A percentile compares a stretch with the other conserved stretches of the same genome.
These are phyloP conservation scores for Leptocoma aspasia DNA, from an alignment of 2,113 vertebrate genomes.

Conservation along the genomic window DNA sequence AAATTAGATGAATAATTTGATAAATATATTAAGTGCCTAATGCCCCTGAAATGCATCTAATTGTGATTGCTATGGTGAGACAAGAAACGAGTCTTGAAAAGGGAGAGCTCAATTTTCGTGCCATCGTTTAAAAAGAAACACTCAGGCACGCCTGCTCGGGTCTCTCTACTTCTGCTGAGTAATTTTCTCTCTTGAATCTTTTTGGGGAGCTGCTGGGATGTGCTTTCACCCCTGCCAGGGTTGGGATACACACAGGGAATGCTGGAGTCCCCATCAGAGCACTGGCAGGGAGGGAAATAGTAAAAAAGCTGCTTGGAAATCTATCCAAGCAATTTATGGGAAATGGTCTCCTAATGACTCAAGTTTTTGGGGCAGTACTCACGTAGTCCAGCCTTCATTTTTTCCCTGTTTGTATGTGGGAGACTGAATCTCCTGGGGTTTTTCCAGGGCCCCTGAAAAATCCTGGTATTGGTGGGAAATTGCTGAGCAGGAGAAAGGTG, in stretches of 20 bases:
- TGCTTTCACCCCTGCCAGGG: background rate
- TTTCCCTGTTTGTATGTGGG: background rate
- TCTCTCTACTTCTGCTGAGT: background rate
- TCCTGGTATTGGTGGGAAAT: background rate
- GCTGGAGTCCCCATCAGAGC: background rate
- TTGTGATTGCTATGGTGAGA: constrained; percentile 46
- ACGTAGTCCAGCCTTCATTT: background rate
- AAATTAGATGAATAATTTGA: constrained; percentile 42
- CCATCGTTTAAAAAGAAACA: background rate
- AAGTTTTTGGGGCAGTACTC: background rate
- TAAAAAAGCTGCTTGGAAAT: background rate
- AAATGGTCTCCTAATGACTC: background rate
- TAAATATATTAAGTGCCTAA: constrained; percentile 57
- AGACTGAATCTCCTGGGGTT: background rate
- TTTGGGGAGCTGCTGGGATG: background rate
- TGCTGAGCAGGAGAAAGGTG: background rate
- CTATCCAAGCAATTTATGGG: background rate
- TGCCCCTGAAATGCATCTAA: constrained; percentile 54
- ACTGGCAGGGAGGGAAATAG: background rate
- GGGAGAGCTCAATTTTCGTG: background rate
- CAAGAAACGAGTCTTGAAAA: background rate
- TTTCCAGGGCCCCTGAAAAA: background rate
- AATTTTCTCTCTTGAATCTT: background rate
- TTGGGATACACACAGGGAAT: rapidly evolving
- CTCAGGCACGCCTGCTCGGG: background rate